Evolutionary conservation across 2,888 invertebrate genomes (phyloP), one percentile per base, ranked within the genome.

Genomic region (Itoplectis maculator): DNA sequence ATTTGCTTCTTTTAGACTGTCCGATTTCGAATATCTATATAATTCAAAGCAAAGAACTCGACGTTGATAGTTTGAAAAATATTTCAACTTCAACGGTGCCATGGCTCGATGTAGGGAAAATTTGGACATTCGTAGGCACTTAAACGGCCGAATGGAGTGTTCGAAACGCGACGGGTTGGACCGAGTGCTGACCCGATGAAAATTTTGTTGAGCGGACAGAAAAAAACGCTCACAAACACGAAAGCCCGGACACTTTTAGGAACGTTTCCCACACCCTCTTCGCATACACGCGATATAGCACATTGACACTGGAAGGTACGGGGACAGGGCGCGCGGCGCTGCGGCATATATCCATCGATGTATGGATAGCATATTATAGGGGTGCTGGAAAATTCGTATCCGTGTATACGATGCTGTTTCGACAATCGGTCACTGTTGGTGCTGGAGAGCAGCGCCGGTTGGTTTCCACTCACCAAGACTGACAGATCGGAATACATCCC

Each of bases 401-500:
- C 18, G 9, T 18, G 61, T 61, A 15, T 61, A 61, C 61, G 61
- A 18, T 37, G 61, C 37, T 61, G 61, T 37, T 37, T 61, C 61
- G 61, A 40, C 61, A 15, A 61, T 61, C 37, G 61, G 61, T 61
- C 61, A 61, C 61, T 37, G 61, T 61, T 61, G 61, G 61, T 37
- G 37, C 61, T n/a, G 37, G 35, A 23, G 61, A 18, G n/a, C 11
- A 47, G 9, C 18, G 56, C n/a, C 61, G 61, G 8, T 61, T 9
- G 61, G 61, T 61, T 61, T 40, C 61, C 61, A 18, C 61, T 61
- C 61, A 37, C 37, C 61, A 61, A 61, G 61, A 61, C 61, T 61
- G 61, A 61, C 61, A 61, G 61, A 61, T 61, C 61, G 61, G 61
- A 37, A 61, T 61, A 37, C 37, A 61, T 61, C 61, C 61, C 61